Conservation (phyloP, 2,113 vertebrate species). For the Antechinus flavipes region DNA sequence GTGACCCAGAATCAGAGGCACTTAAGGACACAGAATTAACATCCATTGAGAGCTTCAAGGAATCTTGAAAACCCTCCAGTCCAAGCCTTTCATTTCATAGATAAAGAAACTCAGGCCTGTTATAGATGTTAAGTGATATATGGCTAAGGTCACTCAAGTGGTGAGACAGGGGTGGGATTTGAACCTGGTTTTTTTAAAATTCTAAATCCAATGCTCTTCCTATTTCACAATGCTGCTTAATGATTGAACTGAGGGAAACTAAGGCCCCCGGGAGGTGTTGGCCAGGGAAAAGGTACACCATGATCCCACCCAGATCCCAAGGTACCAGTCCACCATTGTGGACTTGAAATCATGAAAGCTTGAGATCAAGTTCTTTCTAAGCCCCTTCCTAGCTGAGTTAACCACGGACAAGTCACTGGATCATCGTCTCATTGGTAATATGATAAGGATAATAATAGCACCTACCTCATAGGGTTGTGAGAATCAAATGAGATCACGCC, state of each 20-base stretch:
- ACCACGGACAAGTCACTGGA: not conserved
- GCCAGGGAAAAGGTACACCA: not conserved
- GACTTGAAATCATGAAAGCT: not conserved
- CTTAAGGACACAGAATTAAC: not conserved
- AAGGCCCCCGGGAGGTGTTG: not conserved
- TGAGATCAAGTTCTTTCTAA: not conserved
- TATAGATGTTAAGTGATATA: not conserved
- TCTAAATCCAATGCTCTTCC: not conserved
- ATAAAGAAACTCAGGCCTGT: conserved; percentile 27
- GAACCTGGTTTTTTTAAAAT: not conserved
- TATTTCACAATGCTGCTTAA: not conserved
- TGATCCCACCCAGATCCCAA: not conserved
- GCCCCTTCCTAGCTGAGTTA: not conserved
- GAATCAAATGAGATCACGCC: not conserved
- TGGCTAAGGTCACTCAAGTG: conserved; percentile 7
- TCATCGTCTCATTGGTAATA: not conserved
- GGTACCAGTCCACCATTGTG: not conserved
- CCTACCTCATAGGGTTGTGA: not conserved
- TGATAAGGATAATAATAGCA: not conserved
- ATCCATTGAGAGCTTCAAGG: not conserved
- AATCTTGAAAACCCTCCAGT: not conserved
- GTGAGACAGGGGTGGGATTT: not conserved
- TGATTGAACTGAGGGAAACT: not conserved
- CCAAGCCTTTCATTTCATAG: not conserved
- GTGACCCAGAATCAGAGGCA: not conserved